phyloP scores from a whole-genome alignment of 2,797 vertebrate genomes.

The Scarus forsteni region DNA sequence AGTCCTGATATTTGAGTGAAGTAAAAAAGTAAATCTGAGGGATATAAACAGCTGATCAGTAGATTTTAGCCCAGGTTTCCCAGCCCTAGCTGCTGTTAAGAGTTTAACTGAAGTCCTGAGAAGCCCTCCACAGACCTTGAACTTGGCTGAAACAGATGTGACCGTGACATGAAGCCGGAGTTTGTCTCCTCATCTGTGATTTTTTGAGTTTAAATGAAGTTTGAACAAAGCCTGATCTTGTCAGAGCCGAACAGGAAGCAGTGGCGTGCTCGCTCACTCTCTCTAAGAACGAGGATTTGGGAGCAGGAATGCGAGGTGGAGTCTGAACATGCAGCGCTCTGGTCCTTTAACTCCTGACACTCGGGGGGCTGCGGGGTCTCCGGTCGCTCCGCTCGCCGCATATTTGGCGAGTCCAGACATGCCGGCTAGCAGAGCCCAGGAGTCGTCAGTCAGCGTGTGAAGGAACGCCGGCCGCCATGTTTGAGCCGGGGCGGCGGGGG shows the following conservation, averaged over 20 bases:
- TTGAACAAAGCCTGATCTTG: not conserved
- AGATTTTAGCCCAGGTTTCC: too few species aligned
- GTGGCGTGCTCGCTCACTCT: not conserved
- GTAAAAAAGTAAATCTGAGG: too few species aligned
- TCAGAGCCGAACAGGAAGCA: not conserved
- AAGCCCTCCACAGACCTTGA: too few species aligned
- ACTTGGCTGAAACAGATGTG: too few species aligned
- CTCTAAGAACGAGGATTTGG: not conserved
- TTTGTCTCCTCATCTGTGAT: not conserved
- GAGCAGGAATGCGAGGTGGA: constrained; percentile 25
- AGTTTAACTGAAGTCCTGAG: not conserved
- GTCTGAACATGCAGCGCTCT: not conserved
- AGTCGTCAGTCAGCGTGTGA: constrained; percentile 63
- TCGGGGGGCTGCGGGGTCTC: constrained; percentile 1
- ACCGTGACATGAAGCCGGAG: not conserved
- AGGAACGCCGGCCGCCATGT: constrained; percentile 59
- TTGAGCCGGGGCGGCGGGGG: constrained; percentile 29
- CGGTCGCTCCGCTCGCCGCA: constrained; percentile 25
- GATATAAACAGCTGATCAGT: too few species aligned
- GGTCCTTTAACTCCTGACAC: constrained; percentile 7
- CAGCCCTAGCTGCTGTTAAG: too few species aligned
- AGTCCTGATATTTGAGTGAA: too few species aligned
- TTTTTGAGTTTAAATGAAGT: not conserved
- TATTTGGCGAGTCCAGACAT: constrained; percentile 46
- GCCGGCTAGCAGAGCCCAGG: constrained; percentile 17